Percentiles rank a stretch among this genome's conserved stretches.
Conservation (phyloP, 2,797 vertebrate genomes). For the Cetoscarus ocellatus region DNA sequence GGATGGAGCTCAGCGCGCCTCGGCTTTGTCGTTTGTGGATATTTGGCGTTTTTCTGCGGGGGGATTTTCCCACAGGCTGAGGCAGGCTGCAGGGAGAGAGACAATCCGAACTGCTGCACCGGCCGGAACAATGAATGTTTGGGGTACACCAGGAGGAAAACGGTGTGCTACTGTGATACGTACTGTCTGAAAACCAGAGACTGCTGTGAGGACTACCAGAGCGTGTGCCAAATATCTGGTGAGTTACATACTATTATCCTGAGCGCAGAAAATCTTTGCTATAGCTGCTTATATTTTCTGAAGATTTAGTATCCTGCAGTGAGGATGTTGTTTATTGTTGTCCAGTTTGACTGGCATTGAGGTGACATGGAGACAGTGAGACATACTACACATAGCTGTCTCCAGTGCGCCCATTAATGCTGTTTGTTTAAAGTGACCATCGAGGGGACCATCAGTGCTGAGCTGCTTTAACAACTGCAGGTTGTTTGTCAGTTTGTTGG, state of each 20-base stretch:
- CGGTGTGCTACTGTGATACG: slow-evolving; percentile 89
- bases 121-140: slow-evolving; percentile 89
- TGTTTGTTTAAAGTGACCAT: slow-evolving; percentile 58
- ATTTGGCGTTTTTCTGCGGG: slow-evolving; percentile 66
- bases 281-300: too few relatives aligned
- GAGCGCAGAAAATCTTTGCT: neutral
- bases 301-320: neutral
- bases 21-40: slow-evolving; percentile 66
- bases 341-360: slow-evolving; percentile 50
- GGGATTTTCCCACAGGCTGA: slow-evolving; percentile 59
- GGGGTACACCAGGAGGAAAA: slow-evolving; percentile 68
- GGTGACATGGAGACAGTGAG: slow-evolving; percentile 72
- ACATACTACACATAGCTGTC: slow-evolving; percentile 73
- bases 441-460: slow-evolving; percentile 3
- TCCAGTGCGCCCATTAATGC: slow-evolving; percentile 32
- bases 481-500: slow-evolving; percentile 30
- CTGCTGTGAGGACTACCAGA: slow-evolving; percentile 86
- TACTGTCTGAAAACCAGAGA: slow-evolving; percentile 89
- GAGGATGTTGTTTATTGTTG: slow-evolving; percentile 31
- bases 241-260: slow-evolving; percentile 64
- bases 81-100: slow-evolving; percentile 82
- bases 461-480: slow-evolving; percentile 9
- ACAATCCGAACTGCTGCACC: slow-evolving; percentile 84
- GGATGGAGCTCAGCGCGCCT: slow-evolving; percentile 64
- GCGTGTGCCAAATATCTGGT: slow-evolving; percentile 85